These are phyloP conservation scores for Patella depressa DNA, from an alignment of 2,888 invertebrate genomes.

Conservation along the genomic window DNA sequence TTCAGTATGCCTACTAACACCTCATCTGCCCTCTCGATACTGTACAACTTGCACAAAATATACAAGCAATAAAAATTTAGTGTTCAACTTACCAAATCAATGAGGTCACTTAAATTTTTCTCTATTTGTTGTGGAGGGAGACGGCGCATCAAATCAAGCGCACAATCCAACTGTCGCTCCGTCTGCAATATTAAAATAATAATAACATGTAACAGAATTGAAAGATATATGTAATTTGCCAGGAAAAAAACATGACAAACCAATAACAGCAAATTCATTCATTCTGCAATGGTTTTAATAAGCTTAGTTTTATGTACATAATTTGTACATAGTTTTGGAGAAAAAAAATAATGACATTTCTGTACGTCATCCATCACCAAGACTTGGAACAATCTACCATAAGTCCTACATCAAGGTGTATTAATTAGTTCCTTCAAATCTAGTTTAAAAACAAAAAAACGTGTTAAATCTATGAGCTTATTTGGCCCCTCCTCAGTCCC, in stretches of 20 bases:
- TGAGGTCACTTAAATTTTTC: conserved; percentile 96
- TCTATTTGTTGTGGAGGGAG: conserved; percentile 99
- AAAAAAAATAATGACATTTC: conserved; percentile 9
- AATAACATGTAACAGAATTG: not conserved
- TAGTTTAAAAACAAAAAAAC: too few relatives aligned
- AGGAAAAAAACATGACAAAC: not conserved
- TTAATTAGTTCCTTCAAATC: too few relatives aligned
- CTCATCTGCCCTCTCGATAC: too few relatives aligned
- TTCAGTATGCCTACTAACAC: too few relatives aligned
- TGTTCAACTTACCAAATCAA: conserved; percentile 80
- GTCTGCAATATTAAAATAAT: conserved; percentile 45
- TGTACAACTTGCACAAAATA: too few relatives aligned
- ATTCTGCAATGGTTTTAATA: not conserved
- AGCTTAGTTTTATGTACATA: conserved; percentile 8
- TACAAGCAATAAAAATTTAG: too few relatives aligned
- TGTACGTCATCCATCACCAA: conserved; percentile 21
- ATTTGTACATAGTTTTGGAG: conserved; percentile 15
- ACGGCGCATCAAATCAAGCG: conserved; percentile 97
- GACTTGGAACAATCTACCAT: not conserved
- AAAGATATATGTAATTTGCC: not conserved
- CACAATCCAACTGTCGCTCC: conserved; percentile 94
- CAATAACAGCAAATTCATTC: not conserved
- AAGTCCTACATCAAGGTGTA: too few relatives aligned
- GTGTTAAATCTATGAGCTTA: too few relatives aligned
- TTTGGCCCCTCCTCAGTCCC: too few relatives aligned